phyloP scores from a whole-genome alignment of 1,140 invertebrate species.

The Nylanderia fulva region DNA sequence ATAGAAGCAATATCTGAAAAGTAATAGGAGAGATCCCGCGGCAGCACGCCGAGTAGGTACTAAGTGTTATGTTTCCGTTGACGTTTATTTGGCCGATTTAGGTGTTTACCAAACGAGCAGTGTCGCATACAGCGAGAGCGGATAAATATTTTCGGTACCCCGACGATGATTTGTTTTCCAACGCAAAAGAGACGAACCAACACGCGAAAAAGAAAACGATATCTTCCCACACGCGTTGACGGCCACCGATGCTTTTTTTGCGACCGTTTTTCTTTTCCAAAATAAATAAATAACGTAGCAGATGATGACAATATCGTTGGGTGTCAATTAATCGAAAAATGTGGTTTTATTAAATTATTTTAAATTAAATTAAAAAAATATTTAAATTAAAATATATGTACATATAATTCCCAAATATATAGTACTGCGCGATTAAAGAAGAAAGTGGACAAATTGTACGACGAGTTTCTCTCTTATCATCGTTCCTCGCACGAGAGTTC shows the following conservation, averaged over 20 bases:
- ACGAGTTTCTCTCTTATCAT: not conserved
- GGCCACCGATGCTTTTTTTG: not conserved
- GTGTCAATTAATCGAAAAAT: not conserved
- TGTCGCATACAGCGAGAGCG: conserved; percentile 30
- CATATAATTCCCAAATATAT: not conserved
- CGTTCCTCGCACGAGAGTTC: not conserved
- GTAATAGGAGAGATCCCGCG: conserved; percentile 40
- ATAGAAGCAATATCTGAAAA: conserved; percentile 64
- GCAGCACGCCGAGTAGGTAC: conserved; percentile 10
- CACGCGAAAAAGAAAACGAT: conserved; percentile 45
- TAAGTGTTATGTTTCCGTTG: conserved; percentile 41
- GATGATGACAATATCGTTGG: not conserved
- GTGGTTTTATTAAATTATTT: not conserved
- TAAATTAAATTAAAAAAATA: no score
- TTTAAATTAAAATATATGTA: no score
- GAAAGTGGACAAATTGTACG: not conserved
- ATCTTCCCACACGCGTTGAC: conserved; percentile 9
- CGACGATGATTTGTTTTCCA: conserved; percentile 34
- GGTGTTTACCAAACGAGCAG: conserved; percentile 62
- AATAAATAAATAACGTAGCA: conserved; percentile 9
- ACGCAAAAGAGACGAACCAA: conserved; percentile 17
- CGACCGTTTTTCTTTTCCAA: not conserved
- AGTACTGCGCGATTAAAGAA: not conserved
- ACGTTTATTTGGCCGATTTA: conserved; percentile 67
- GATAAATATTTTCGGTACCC: conserved; percentile 61